Evolutionary conservation across 2,797 vertebrate species (phyloP), one percentile per base, ranked within the genome.

Genomic region (Cyprinella venusta): DNA sequence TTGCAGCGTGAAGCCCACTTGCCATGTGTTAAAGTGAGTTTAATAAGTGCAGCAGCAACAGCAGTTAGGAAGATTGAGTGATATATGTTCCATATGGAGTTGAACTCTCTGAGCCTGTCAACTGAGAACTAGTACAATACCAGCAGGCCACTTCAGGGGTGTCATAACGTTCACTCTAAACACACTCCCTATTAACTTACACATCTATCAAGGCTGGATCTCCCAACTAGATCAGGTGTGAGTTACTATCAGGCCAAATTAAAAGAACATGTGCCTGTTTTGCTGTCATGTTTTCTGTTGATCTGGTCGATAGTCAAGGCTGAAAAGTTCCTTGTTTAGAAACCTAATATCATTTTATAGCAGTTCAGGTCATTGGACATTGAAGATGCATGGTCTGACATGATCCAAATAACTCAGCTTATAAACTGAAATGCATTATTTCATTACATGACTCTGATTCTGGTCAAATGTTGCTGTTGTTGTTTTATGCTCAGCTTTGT

Each of bases 61-160:
- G 85, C 63, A 83, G 64, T 83, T 78, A 78, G 30, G 70, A 68
- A 84, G 79, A 84, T 64, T 72, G 80, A 86, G 63, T 83, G 85
- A 86, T 86, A 79, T 79, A 77, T 33, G 52, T 79, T 79, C 80
- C 85, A 83, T 83, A 79, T 86, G 85, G 84, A 82, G 74, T 50
- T 71, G 26, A 85, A 82, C 68, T 67, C 68, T 59, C 50, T 15
- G 56, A 79, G 80, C 30, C 69, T 83, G 84, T 75, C 61, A 83
- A 80, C 24, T 80, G 50, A 68, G 61, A 76, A 80, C 69, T 63
- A 84, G 70, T 63, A 61, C 69, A 74, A 79, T 24, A 67, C 50
- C 77, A 84, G 48, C 59, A 38, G 63, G 70, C 71, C 78, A 67
- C 61, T 61, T 80, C 50, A 74, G 50, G 18, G 71, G 78, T 80